These are phyloP conservation scores for Mormyrops attenuatus DNA, from an alignment of 2,797 vertebrate species.

Conservation along the genomic window DNA sequence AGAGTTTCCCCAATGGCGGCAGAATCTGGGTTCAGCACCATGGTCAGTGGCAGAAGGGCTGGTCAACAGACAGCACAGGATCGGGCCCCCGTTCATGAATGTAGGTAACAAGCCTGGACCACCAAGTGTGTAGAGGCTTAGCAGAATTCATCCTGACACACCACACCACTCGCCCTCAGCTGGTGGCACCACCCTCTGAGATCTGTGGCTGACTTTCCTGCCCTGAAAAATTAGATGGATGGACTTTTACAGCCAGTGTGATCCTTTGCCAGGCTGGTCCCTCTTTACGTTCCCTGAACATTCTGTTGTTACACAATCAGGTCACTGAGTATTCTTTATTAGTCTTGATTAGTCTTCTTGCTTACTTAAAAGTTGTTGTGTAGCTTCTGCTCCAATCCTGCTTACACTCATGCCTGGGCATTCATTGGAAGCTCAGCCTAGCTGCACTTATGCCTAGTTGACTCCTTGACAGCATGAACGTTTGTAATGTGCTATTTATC, in stretches of 20 bases:
- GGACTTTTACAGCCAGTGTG: neutral
- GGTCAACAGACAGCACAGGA: neutral
- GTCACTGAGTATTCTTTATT: neutral
- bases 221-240: neutral
- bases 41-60: neutral
- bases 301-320: neutral
- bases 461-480: neutral
- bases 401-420: neutral
- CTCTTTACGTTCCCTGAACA: neutral
- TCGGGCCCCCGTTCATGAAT: neutral
- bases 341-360: neutral
- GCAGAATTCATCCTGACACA: neutral
- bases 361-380: neutral
- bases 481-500: neutral
- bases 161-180: neutral
- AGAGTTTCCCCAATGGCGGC: neutral
- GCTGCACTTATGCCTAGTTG: neutral
- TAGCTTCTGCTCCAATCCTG: neutral
- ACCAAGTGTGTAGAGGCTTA: neutral
- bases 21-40: neutral
- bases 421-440: neutral
- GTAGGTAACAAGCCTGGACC: neutral
- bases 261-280: neutral
- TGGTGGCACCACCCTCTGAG: neutral
- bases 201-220: too few relatives aligned